A percentile compares a stretch with the other conserved stretches of the same genome.
These are phyloP conservation scores for Acanthisitta chloris DNA, from an alignment of 2,113 vertebrate species.

Conservation along the genomic window DNA sequence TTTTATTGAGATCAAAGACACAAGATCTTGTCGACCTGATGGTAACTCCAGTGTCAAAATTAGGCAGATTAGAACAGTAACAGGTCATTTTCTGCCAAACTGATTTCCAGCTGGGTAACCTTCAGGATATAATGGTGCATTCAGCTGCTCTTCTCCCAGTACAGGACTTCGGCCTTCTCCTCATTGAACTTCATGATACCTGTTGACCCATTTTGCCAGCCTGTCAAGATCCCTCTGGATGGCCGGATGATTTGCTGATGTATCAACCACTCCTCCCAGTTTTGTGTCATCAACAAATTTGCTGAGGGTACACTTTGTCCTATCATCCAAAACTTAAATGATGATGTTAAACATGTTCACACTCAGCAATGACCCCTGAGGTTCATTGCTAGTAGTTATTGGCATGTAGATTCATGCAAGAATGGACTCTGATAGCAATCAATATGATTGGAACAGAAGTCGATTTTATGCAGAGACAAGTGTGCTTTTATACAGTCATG, in stretches of 20 bases:
- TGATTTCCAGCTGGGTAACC: neutral
- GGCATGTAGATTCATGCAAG: too few relatives aligned
- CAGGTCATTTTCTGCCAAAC: neutral
- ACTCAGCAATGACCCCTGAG: neutral
- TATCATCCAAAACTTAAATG: neutral
- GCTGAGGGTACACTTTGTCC: fast-evolving
- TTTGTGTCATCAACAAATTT: neutral
- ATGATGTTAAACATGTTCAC: neutral
- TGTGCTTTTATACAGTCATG: too few relatives aligned
- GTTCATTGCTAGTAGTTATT: neutral
- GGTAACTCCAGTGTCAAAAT: neutral
- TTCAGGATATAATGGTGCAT: neutral
- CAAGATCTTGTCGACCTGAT: neutral
- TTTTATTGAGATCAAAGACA: neutral
- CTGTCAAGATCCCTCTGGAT: neutral
- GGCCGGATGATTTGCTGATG: neutral
- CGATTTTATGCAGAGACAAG: too few relatives aligned
- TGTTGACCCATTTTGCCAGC: neutral
- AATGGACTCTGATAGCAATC: too few relatives aligned
- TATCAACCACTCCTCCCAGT: neutral
- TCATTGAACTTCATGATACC: neutral
- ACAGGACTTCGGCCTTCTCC: neutral
- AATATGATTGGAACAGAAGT: too few relatives aligned
- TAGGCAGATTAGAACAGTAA: neutral
- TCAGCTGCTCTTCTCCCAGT: neutral